Conservation (phyloP, 1,140 invertebrate genomes). For the Drosophila oshimai region DNA sequence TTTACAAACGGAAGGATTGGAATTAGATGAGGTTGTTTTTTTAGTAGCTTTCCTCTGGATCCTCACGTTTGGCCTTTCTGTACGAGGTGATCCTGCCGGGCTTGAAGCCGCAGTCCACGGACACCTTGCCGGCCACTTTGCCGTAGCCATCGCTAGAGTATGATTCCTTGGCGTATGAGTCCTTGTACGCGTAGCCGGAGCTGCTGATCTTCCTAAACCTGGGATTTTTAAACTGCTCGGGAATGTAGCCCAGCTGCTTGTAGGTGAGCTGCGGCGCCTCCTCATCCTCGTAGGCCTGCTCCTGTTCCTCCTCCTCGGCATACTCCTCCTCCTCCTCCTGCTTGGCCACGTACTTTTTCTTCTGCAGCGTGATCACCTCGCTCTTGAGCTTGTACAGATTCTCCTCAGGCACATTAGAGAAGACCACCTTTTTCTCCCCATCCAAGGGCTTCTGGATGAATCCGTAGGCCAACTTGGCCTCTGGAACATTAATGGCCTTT, state of each 20-base stretch:
- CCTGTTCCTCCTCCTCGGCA: conserved; percentile 43
- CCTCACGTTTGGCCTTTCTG: conserved; percentile 59
- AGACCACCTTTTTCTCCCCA: conserved; percentile 47
- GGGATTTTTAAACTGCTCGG: conserved; percentile 75
- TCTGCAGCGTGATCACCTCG: conserved; percentile 82
- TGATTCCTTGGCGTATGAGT: conserved; percentile 22
- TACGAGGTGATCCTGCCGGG: conserved; percentile 67
- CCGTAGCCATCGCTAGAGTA: conserved; percentile 39
- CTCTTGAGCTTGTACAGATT: conserved; percentile 82
- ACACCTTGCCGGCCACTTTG: conserved; percentile 54
- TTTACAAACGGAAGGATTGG: conserved; percentile 14
- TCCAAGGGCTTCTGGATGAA: conserved; percentile 80
- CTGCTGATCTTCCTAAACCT: conserved; percentile 59
- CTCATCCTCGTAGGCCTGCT: conserved; percentile 30
- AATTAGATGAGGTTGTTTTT: not conserved
- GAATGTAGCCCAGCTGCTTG: conserved; percentile 69
- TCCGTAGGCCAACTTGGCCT: conserved; percentile 82
- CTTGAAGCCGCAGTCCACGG: conserved; percentile 73
- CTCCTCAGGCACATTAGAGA: conserved; percentile 82
- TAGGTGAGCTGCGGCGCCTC: conserved; percentile 61
- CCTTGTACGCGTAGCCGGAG: conserved; percentile 23
- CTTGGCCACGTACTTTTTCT: conserved; percentile 45
- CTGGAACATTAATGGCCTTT: conserved; percentile 73
- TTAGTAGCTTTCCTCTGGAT: conserved; percentile 42
- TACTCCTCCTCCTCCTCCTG: conserved; percentile 66